These are phyloP conservation scores for Lasioglossum figueresi DNA, from an alignment of 2,888 invertebrate genomes.

Conservation along the genomic window DNA sequence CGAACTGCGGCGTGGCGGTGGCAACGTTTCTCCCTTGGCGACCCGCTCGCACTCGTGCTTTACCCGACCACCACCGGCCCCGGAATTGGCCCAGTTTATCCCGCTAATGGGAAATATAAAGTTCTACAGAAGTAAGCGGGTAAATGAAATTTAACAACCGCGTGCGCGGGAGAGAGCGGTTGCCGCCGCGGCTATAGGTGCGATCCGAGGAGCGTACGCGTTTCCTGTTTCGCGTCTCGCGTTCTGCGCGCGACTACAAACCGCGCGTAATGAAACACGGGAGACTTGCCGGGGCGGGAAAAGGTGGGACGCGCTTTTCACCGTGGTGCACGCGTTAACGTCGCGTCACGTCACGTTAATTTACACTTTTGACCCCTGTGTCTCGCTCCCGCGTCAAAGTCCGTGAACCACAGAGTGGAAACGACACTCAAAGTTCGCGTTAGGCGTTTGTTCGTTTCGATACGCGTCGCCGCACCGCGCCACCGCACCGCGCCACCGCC, in stretches of 20 bases:
- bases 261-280: conserved; percentile 76
- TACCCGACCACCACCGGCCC: background rate
- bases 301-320: conserved; percentile 43
- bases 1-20: background rate
- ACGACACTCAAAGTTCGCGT: conserved; percentile 30
- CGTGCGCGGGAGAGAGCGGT: conserved; percentile 2
- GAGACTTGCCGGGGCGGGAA: conserved; percentile 31
- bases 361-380: conserved; percentile 66
- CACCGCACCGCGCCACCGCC: background rate
- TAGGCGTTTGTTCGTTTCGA: conserved; percentile 34
- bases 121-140: conserved; percentile 78
- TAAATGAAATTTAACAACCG: conserved; percentile 80
- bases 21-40: conserved; percentile 21
- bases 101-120: conserved; percentile 82
- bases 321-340: conserved; percentile 39
- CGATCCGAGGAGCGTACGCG: conserved; percentile 71
- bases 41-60: background rate
- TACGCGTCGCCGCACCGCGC: background rate
- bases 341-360: conserved; percentile 64
- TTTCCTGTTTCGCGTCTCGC: conserved; percentile 74
- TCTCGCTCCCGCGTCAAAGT: conserved; percentile 43
- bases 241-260: conserved; percentile 71
- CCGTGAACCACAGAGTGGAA: conserved; percentile 18
- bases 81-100: conserved; percentile 81
- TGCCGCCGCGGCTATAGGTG: conserved; percentile 71